Conservation (phyloP, 2,797 vertebrate genomes). For the Cyclura pinguis region DNA sequence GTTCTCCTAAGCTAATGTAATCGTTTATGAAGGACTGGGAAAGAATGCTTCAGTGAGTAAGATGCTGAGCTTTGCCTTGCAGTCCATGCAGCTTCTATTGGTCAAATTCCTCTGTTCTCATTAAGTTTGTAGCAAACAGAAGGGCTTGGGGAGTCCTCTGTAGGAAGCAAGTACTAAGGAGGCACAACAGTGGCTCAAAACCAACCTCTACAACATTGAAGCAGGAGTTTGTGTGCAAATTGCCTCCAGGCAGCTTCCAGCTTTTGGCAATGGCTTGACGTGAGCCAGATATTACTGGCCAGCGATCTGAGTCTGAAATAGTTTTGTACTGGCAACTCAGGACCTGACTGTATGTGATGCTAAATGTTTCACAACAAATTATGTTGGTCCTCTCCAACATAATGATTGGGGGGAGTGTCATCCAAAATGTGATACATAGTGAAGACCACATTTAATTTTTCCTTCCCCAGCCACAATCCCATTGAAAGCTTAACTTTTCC, state of each 20-base stretch:
- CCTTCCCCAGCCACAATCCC: not conserved
- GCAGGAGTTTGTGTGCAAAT: not conserved
- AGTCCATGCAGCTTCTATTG: not conserved
- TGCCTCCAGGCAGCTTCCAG: not conserved
- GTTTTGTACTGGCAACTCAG: not conserved
- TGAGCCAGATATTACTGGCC: not conserved
- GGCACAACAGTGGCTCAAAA: not conserved
- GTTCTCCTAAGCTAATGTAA: slow-evolving; percentile 57
- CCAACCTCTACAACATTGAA: not conserved
- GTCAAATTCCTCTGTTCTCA: slow-evolving; percentile 2
- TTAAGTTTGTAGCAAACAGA: not conserved
- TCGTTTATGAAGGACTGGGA: slow-evolving; percentile 3
- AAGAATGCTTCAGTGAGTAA: not conserved
- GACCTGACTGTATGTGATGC: not conserved
- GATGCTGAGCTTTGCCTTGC: slow-evolving; percentile 7
- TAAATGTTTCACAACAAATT: not conserved
- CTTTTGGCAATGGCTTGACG: not conserved
- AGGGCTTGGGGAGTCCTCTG: not conserved
- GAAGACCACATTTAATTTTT: not conserved
- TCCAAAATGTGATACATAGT: not conserved
- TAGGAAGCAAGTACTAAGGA: not conserved
- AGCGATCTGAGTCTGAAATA: not conserved
- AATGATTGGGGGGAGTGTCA: not conserved
- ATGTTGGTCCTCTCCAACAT: not conserved
- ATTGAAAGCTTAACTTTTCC: no score